Percentiles rank a stretch among this genome's conserved stretches.
Conservation (phyloP, 2,888 invertebrate genomes). For the Diplazon laetatorius region DNA sequence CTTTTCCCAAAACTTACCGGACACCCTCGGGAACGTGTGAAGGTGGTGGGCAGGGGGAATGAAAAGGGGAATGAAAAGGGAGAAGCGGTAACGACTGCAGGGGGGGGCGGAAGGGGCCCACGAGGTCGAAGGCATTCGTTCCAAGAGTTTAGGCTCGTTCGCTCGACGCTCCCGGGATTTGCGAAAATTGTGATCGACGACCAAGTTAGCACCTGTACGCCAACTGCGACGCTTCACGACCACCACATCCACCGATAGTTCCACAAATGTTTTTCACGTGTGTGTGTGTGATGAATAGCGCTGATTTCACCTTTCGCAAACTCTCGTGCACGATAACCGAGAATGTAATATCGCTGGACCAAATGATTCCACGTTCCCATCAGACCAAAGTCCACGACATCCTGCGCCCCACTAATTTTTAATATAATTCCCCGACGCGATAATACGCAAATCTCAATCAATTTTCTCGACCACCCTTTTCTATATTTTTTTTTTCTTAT, state of each 20-base stretch:
- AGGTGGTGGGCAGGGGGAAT: constrained; percentile 23
- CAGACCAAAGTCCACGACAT: neutral
- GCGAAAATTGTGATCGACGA: constrained; percentile 63
- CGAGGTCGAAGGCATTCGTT: neutral
- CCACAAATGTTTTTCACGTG: no score
- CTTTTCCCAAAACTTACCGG: constrained; percentile 45
- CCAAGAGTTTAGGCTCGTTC: constrained; percentile 41
- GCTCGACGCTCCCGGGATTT: constrained; percentile 54
- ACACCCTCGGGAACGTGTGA: constrained; percentile 42
- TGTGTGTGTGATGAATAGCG: constrained; percentile 15
- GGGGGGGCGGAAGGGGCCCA: neutral
- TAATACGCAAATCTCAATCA: no score
- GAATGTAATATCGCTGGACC: constrained; percentile 18
- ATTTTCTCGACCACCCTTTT: no score
- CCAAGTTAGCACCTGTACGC: constrained; percentile 37
- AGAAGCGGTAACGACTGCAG: no score
- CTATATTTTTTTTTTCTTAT: no score
- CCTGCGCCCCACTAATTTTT: no score
- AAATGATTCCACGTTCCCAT: neutral
- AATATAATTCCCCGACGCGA: no score
- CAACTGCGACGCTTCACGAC: neutral
- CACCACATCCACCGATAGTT: neutral
- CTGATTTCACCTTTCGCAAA: constrained; percentile 25
- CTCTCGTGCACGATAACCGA: neutral
- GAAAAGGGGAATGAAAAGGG: neutral